These are phyloP conservation scores for Acanthococcus lagerstroemiae DNA, from an alignment of 2,888 invertebrate species.

Conservation along the genomic window DNA sequence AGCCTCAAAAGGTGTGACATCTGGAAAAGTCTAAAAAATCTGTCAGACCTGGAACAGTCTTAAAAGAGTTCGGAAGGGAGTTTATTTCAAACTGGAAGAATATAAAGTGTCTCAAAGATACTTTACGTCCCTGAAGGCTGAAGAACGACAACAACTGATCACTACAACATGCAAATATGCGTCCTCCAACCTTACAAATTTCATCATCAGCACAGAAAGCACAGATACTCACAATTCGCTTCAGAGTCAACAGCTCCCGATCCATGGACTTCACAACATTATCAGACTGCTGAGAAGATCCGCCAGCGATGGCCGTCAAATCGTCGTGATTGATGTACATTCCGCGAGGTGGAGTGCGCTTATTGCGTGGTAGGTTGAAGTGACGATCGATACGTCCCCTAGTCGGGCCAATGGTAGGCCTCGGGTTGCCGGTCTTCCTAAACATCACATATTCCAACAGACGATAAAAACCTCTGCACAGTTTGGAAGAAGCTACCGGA, in stretches of 20 bases:
- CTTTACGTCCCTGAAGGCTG: too few relatives aligned
- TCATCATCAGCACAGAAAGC: too few relatives aligned
- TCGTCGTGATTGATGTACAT: constrained; percentile 98
- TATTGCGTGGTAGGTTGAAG: constrained; percentile 42
- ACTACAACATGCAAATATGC: too few relatives aligned
- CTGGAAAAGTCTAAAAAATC: too few relatives aligned
- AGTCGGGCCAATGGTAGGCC: constrained; percentile 64
- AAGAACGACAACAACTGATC: too few relatives aligned
- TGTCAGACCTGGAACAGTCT: too few relatives aligned
- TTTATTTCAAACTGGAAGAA: too few relatives aligned
- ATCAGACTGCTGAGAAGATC: constrained; percentile 63
- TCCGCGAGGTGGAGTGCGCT: constrained; percentile 84
- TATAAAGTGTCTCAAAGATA: too few relatives aligned
- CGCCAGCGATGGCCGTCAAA: constrained; percentile 79
- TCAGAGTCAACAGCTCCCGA: constrained; percentile 84
- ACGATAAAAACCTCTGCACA: neutral
- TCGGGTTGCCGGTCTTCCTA: constrained; percentile 70
- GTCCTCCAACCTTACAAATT: too few relatives aligned
- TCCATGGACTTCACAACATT: constrained; percentile 84
- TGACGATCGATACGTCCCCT: constrained; percentile 43
- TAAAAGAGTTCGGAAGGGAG: too few relatives aligned
- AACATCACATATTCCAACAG: constrained; percentile 36
- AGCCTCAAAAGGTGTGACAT: too few relatives aligned
- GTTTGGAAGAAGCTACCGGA: too few relatives aligned
- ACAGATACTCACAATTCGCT: constrained; percentile 79